Percentiles rank a stretch among this genome's conserved stretches.
phyloP scores from a whole-genome alignment of 2,888 invertebrate species.

The Campoplex capitator region DNA sequence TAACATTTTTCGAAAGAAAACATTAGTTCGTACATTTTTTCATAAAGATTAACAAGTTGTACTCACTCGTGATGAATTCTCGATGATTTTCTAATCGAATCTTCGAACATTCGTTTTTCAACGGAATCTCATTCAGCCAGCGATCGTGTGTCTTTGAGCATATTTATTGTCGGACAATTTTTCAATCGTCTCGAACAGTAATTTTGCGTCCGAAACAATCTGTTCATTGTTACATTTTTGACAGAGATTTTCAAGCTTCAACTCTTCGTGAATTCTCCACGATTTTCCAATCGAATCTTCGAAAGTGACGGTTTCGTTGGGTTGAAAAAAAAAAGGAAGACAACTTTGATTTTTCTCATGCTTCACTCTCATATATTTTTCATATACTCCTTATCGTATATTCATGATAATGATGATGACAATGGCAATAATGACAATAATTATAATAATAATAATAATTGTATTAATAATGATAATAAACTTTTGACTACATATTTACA shows the following conservation, averaged over 20 bases:
- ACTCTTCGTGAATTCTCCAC: background rate
- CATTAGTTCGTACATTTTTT: too few species aligned
- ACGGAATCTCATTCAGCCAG: too few species aligned
- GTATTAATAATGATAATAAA: constrained; percentile 57
- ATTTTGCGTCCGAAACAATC: too few species aligned
- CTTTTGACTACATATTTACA: constrained; percentile 82
- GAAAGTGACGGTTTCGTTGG: background rate
- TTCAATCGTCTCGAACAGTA: too few species aligned
- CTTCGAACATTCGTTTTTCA: background rate
- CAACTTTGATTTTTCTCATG: constrained; percentile 46
- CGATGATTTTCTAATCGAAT: background rate
- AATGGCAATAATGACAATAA: constrained; percentile 53
- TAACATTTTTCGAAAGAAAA: too few species aligned
- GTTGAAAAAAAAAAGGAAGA: constrained; percentile 17
- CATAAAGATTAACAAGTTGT: too few species aligned
- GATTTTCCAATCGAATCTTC: background rate
- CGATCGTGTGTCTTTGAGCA: too few species aligned
- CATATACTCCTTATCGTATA: constrained; percentile 68
- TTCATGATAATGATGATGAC: constrained; percentile 49
- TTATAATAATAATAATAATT: constrained; percentile 50
- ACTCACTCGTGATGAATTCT: too few species aligned
- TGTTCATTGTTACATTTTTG: too few species aligned
- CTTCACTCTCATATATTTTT: constrained; percentile 74
- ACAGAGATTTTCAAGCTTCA: background rate
- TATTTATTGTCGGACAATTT: too few species aligned